Evolutionary conservation across 2,888 invertebrate genomes (phyloP).

Genomic region (Microctonus hyperodae): DNA sequence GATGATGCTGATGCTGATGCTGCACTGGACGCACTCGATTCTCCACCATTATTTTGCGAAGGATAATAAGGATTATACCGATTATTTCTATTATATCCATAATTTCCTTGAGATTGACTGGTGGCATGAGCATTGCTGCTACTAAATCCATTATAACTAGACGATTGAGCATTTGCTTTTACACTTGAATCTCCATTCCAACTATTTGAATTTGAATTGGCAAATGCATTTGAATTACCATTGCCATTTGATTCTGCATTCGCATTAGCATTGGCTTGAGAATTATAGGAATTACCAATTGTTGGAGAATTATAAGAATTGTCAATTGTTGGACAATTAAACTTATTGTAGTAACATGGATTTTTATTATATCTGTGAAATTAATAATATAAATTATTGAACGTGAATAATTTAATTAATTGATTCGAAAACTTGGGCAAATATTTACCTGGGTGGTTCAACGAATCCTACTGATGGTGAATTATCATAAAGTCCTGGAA

Average conservation of each 20-base stretch:
- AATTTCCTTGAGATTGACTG: conserved; percentile 27
- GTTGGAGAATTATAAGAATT: background rate
- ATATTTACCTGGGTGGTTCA: background rate
- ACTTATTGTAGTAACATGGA: background rate
- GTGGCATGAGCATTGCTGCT: conserved; percentile 30
- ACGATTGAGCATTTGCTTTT: conserved; percentile 27
- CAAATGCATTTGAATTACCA: background rate
- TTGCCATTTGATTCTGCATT: background rate
- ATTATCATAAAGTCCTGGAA: background rate
- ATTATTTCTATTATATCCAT: conserved; percentile 1
- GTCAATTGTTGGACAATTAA: background rate
- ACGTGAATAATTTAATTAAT: background rate
- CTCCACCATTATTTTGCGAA: conserved; percentile 13
- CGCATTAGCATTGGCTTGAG: background rate
- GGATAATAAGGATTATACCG: background rate
- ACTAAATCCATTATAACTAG: conserved; percentile 17
- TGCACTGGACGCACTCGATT: conserved; percentile 36
- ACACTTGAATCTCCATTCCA: background rate
- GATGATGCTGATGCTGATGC: conserved; percentile 38
- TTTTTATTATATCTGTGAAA: background rate
- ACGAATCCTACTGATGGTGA: background rate
- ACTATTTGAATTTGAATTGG: background rate
- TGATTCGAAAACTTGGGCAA: background rate
- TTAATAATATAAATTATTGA: background rate
- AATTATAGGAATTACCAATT: background rate